Percentiles rank a stretch among this genome's conserved stretches.
phyloP scores from a whole-genome alignment of 2,888 invertebrate species.

The Drosophila cognata region DNA sequence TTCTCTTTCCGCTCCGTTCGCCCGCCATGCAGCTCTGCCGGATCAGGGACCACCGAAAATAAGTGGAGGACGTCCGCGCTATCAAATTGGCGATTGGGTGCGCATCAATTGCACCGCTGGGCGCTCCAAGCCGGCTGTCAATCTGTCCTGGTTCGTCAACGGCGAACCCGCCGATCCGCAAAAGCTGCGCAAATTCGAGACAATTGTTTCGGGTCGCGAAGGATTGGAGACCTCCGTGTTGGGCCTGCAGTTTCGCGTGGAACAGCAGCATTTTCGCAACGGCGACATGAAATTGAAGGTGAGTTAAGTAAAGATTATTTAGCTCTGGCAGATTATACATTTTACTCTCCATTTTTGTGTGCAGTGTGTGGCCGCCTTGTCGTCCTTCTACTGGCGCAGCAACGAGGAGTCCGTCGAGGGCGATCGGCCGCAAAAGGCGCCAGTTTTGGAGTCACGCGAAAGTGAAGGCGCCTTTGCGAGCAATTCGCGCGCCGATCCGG shows the following conservation, averaged over 20 bases:
- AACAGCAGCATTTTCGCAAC: slow-evolving; percentile 89
- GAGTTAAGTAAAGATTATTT: slow-evolving; percentile 11
- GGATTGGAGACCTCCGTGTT: slow-evolving; percentile 89
- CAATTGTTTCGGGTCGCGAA: slow-evolving; percentile 86
- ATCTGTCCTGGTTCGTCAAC: slow-evolving; percentile 88
- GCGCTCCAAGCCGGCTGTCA: slow-evolving; percentile 87
- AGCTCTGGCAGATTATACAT: not conserved
- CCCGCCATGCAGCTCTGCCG: slow-evolving; percentile 86
- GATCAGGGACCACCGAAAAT: slow-evolving; percentile 87
- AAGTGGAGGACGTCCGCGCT: slow-evolving; percentile 87
- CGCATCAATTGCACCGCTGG: slow-evolving; percentile 88
- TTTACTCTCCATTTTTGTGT: not conserved
- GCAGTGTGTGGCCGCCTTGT: slow-evolving; percentile 89
- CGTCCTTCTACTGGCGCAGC: slow-evolving; percentile 90
- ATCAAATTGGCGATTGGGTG: slow-evolving; percentile 87
- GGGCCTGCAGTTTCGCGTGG: slow-evolving; percentile 89
- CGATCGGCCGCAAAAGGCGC: slow-evolving; percentile 88
- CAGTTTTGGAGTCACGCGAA: slow-evolving; percentile 89
- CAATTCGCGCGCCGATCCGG: slow-evolving; percentile 89
- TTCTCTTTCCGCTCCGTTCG: slow-evolving; percentile 4
- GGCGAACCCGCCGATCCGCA: slow-evolving; percentile 86
- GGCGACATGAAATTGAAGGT: slow-evolving; percentile 91
- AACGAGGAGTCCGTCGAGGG: slow-evolving; percentile 91
- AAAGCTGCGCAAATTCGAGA: slow-evolving; percentile 86
- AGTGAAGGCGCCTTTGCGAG: slow-evolving; percentile 87